phyloP scores from a whole-genome alignment of 2,113 vertebrate species.

The Pseudonaja textilis region DNA sequence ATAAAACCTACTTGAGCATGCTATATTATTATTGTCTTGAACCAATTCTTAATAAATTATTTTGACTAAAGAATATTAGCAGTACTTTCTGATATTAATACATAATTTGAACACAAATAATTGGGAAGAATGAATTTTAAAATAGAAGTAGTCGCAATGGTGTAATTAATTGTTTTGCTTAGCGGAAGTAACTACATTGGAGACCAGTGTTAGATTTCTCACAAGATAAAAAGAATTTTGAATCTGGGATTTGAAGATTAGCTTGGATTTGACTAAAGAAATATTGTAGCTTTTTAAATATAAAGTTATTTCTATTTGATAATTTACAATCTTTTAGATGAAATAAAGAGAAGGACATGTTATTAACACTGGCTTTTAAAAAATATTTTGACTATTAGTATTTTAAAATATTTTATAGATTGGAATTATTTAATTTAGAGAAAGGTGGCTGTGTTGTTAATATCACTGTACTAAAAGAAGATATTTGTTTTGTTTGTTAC shows the following conservation, averaged over 20 bases:
- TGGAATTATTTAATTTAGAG: not conserved
- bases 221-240: not conserved
- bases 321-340: not conserved
- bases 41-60: not conserved
- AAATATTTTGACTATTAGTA: not conserved
- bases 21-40: not conserved
- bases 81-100: not conserved
- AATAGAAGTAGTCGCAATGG: not conserved
- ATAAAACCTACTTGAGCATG: not conserved
- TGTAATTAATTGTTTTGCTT: not conserved
- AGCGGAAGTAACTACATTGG: not conserved
- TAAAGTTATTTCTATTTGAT: not conserved
- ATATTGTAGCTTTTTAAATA: not conserved
- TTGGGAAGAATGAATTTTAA: not conserved
- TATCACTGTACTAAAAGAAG: not conserved
- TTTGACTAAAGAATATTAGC: not conserved
- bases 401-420: not conserved
- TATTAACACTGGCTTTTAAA: not conserved
- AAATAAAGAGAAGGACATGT: not conserved
- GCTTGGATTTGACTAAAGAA: not conserved
- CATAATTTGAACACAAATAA: not conserved
- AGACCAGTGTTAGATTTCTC: not conserved
- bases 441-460: not conserved
- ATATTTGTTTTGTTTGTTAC: not conserved
- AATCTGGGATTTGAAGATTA: not conserved